Base-by-base conservation (phyloP, 2,113 vertebrate species). In the Leucosticte australis region DNA sequence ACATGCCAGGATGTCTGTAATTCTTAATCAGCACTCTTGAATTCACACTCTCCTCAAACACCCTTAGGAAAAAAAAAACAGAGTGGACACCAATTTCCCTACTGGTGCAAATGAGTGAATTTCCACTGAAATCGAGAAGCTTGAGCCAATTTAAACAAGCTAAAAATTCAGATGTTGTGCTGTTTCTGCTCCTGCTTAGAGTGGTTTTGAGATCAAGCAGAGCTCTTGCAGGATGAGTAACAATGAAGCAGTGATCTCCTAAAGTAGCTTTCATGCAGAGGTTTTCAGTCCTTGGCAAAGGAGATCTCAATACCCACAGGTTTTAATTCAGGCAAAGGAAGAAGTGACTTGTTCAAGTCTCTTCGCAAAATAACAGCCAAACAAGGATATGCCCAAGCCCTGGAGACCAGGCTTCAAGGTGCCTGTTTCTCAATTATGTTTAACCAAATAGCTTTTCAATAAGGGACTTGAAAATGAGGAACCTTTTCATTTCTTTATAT, bases 121-220 rank as follows among this genome's bases (percentile, higher is more conserved):
- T 75, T 82, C 83, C 77, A 87, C 39, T 46, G 69, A 87, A 76
- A 71, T 5, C 0, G 5, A 94, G 74, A 76, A 0, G 21, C 41
- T 89, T 82, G 44, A 46, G 91, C 89, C 91, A 91, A 69, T 65
- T 73, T 31, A 84, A 93, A 96, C 65, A 89, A 76, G 62, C 65
- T 76, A 15, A 68, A 89, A 69, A 27, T 27, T 23, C 37, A 5
- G 55, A 78, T 79, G 49, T 79, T 33, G 37, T 53, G n/a, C 65
- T 62, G 60, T 21, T 92, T 78, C 60, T 89, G 59, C 56, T 94
- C 60, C 41, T 8, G 63, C 77, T 85, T 35, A 20, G 26, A 55
- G 53, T 18, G 6, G 23, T 20, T 85, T 94, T 73, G 46, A 79
- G 62, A 79, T 63, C 41, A 46, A 4, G 1, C 30, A 37, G 35